Evolutionary conservation across 1,140 invertebrate species (phyloP).

Genomic region (Neodiprion pinetum): DNA sequence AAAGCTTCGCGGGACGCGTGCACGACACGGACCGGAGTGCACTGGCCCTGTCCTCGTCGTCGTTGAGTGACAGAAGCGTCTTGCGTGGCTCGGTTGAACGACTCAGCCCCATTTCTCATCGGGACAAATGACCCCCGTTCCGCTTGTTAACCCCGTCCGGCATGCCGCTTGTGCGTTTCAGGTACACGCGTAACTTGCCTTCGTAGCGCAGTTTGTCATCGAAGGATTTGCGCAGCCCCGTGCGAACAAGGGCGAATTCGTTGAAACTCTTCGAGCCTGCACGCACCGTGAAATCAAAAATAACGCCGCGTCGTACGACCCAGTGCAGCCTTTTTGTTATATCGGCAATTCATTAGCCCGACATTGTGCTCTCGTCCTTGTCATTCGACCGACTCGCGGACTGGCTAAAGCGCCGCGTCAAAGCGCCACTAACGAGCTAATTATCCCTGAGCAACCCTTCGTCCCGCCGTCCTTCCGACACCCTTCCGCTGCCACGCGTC

Average conservation of each 20-base stretch:
- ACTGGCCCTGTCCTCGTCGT: background rate
- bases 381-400: background rate
- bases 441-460: constrained; percentile 26
- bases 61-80: background rate
- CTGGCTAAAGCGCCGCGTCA: constrained; percentile 23
- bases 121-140: constrained; percentile 9
- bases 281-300: background rate
- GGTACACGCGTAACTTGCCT: background rate
- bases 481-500: constrained; percentile 8
- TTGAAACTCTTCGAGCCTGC: no score
- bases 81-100: background rate
- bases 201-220: background rate
- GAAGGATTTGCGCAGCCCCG: background rate
- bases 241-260: no score
- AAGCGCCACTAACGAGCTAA: constrained; percentile 40
- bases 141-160: background rate
- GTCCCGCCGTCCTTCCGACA: constrained; percentile 25
- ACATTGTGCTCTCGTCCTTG: background rate
- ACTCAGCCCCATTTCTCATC: constrained; percentile 6
- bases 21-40: background rate
- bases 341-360: constrained; percentile 3
- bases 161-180: background rate
- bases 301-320: background rate
- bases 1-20: background rate
- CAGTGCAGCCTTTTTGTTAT: background rate